Base-by-base conservation (phyloP, 2,113 vertebrate species). In the Thermophis baileyi region DNA sequence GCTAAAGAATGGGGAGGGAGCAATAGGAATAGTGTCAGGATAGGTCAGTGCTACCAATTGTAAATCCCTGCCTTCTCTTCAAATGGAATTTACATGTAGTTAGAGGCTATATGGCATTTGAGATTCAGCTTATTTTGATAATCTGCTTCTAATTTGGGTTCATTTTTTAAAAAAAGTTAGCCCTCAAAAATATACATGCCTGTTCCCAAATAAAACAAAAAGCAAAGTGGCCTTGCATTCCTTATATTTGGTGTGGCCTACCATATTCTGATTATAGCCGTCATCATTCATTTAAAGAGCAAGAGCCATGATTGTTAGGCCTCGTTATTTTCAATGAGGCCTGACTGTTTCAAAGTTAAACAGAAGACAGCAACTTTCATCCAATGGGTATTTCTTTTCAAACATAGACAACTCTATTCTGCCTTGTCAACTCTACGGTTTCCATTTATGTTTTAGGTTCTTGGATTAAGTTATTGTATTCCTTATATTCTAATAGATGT, bases 311-410 rank as follows among this genome's bases (percentile, higher is more conserved):
- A 95, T 97, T 95, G 96, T 94, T 97, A 96, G 97, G 96, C 95
- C 97, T 97, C 95, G 54, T 97, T 97, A 97, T 96, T 97, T 97
- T 96, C 96, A 97, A 96, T 96, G 96, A 96, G 95, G 96, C 97
- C 94, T 97, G 96, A 96, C 96, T 95, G 95, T 96, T 96, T 95
- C 96, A 96, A 95, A 94, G 95, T 97, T 95, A 97, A 97, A 94
- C 96, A 97, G 96, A 96, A 97, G 97, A 96, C 96, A 97, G 95
- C 95, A 96, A 97, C 96, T 97, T 97, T 97, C 96, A 97, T 96
- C 97, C 94, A 94, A 87, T 93, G 95, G 94, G 94, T 95, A 93
- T 96, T 97, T 96, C 92, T 97, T 94, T 96, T 95, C 96, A 96
- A 95, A 96, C 93, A 95, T 46, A 93, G 94, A 91, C 92, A 92